phyloP scores from a whole-genome alignment of 64 coral and sea anemone genomes.

The Montipora cactus region DNA sequence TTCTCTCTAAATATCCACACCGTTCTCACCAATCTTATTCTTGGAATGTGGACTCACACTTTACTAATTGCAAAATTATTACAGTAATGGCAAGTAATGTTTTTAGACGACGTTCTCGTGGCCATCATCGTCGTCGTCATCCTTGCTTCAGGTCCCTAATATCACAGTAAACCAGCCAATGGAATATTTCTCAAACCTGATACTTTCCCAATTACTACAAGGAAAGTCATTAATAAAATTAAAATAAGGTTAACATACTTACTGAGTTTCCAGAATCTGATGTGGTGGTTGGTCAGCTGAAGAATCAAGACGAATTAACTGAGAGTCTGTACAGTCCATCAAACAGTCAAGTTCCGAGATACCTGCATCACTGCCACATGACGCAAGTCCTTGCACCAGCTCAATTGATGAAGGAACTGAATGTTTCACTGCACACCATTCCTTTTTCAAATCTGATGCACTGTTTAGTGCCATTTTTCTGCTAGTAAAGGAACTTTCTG shows the following conservation, averaged over 20 bases:
- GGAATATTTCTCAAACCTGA: no score
- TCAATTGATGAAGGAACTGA: background rate
- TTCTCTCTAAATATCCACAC: no score
- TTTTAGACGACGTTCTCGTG: no score
- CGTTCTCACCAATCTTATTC: no score
- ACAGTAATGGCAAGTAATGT: no score
- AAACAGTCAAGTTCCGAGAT: constrained; percentile 25
- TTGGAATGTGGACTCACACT: no score
- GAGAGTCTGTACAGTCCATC: constrained; percentile 75
- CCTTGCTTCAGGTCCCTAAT: no score
- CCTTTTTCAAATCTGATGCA: background rate
- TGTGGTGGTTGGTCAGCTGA: background rate
- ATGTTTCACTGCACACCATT: background rate
- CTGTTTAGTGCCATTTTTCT: background rate
- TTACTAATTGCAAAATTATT: no score
- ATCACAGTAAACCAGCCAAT: no score
- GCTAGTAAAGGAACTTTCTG: background rate
- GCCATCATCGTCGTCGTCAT: no score
- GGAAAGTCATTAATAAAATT: background rate
- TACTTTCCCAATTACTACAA: no score
- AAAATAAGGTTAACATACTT: background rate
- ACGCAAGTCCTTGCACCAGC: background rate
- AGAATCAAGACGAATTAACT: constrained; percentile 43
- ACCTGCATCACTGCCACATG: background rate
- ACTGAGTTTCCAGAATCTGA: background rate